Percentiles rank a stretch among this genome's conserved stretches.
These are phyloP conservation scores for Cantharis rufa DNA, from an alignment of 2,888 invertebrate genomes.

Conservation along the genomic window DNA sequence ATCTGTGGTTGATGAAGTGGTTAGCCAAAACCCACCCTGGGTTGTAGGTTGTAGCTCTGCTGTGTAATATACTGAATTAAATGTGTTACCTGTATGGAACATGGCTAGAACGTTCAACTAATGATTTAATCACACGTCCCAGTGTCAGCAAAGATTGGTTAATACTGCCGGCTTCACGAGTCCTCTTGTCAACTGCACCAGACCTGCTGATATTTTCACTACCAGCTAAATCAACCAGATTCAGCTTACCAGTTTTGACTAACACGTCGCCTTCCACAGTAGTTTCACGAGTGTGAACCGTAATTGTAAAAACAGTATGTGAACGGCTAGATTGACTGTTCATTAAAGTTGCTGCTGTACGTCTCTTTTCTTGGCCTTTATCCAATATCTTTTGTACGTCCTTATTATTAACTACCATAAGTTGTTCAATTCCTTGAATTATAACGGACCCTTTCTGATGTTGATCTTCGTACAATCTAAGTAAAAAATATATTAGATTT, in stretches of 20 bases:
- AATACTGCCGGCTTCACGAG: conserved; percentile 94
- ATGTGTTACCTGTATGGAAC: conserved; percentile 80
- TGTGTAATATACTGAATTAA: no score
- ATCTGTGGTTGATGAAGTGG: no score
- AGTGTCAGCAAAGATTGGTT: conserved; percentile 94
- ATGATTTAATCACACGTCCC: conserved; percentile 91
- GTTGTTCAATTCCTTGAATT: conserved; percentile 90
- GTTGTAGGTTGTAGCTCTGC: no score
- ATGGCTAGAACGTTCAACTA: conserved; percentile 90
- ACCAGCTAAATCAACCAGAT: conserved; percentile 96
- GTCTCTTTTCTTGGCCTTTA: conserved; percentile 82
- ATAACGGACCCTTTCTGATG: conserved; percentile 86
- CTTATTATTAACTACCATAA: conserved; percentile 83
- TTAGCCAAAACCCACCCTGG: no score
- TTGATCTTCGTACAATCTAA: conserved; percentile 75
- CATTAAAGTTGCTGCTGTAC: conserved; percentile 92
- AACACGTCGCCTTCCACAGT: conserved; percentile 88
- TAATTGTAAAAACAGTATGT: conserved; percentile 94
- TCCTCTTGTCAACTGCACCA: conserved; percentile 85
- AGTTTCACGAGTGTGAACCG: conserved; percentile 89
- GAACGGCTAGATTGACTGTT: conserved; percentile 95
- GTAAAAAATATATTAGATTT: not conserved
- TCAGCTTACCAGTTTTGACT: conserved; percentile 91
- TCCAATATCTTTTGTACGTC: conserved; percentile 88
- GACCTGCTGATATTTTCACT: conserved; percentile 95